A percentile compares a stretch with the other conserved stretches of the same genome.
phyloP scores from a whole-genome alignment of 2,888 invertebrate species.

The Liodrosophila aerea region DNA sequence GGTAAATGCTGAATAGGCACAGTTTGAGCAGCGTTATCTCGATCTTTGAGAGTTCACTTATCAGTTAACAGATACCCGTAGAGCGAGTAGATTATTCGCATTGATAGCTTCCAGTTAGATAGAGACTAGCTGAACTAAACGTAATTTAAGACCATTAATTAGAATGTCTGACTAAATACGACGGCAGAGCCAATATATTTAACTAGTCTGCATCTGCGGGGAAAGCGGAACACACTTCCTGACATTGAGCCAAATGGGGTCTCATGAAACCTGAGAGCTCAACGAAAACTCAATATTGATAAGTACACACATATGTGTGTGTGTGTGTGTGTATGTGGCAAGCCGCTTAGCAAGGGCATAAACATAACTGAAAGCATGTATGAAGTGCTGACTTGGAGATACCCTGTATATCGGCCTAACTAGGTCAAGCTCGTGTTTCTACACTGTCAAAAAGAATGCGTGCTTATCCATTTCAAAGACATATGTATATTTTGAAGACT shows the following conservation, averaged over 20 bases:
- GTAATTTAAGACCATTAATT: slow-evolving; percentile 39
- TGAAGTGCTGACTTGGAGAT: too few relatives aligned
- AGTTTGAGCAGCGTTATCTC: too few relatives aligned
- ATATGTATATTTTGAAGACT: too few relatives aligned
- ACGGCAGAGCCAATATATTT: slow-evolving; percentile 35
- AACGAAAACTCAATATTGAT: slow-evolving; percentile 52
- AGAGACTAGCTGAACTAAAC: too few relatives aligned
- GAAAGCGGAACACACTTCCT: slow-evolving; percentile 68
- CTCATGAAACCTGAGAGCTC: slow-evolving; percentile 60
- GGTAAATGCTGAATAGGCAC: background rate
- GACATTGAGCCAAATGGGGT: slow-evolving; percentile 65
- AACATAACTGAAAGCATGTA: slow-evolving; percentile 7
- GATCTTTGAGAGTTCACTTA: slow-evolving; percentile 38
- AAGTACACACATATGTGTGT: slow-evolving; percentile 31
- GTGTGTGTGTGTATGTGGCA: slow-evolving; percentile 1
- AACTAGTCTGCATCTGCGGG: slow-evolving; percentile 35
- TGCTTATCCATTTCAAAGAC: too few relatives aligned
- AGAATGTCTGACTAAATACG: slow-evolving; percentile 33
- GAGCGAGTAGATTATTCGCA: too few relatives aligned
- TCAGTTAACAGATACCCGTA: too few relatives aligned
- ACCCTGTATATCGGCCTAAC: too few relatives aligned
- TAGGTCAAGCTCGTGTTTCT: too few relatives aligned
- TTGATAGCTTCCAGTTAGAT: too few relatives aligned
- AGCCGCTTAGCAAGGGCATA: slow-evolving; percentile 33
- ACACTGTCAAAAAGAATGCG: too few relatives aligned